Base-by-base conservation (phyloP, 2,113 vertebrate species). In the Budorcas taxicolor region DNA sequence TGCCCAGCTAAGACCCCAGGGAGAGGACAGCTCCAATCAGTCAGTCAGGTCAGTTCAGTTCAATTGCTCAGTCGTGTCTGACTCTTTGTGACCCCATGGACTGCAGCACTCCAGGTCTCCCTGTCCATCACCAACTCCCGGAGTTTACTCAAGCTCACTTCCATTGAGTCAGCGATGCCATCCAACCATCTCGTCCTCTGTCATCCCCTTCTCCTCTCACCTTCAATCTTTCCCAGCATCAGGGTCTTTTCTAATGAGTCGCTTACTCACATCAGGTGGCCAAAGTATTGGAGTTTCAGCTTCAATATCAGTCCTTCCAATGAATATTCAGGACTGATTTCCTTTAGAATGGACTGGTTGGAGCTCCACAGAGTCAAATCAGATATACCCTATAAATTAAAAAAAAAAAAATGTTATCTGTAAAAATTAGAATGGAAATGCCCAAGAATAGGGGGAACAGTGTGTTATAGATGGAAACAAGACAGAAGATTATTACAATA, bases 401-500 rank as follows among this genome's bases (percentile, higher is more conserved):
- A 78, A 43, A 78, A 83, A 52, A 19, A 57, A 11, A 27, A 7
- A 62, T 27, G 14, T 83, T 90, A 62, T 92, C 78, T 92, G 13
- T 90, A 52, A 95, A 92, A 90, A 31, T 7, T 45, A 90, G 84
- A 82, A 57, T 90, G 29, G 33, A 47, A 84, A 64, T 90, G 45
- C 14, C 40, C 27, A 36, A 9, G 47, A 93, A 90, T 40, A 90
- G 62, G 29, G 17, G 27, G 85, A 93, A 40, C 6, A 19, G 82
- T 93, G 58, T 58, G 58, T 36, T 93, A 83, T 84, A 27, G 31
- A 87, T 87, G 52, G 14, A 91, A 87, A 87, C n/a, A 93, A 27
- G 27, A 95, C 10, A 33, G 25, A 84, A 92, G 53, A 74, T 3
- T 33, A 60, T 67, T 47, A 80, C 92, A 81, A 84, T 85, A 53